Base-by-base conservation (phyloP, 2,797 vertebrate species). In the Ptychobarbus kaznakovi region DNA sequence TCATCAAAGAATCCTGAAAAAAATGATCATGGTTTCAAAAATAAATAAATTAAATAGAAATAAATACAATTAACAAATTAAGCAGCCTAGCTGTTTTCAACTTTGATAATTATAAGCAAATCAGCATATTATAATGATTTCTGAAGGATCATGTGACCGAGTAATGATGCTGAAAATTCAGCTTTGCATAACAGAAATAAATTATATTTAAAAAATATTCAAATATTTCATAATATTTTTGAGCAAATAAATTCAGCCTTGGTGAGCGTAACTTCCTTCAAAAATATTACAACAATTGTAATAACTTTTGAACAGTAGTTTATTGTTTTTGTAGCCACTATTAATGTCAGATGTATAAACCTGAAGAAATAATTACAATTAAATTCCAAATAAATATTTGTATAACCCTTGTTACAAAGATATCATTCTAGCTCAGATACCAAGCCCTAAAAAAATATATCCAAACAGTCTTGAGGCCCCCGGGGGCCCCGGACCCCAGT, bases 171-270 rank as follows among this genome's bases (percentile, higher is more conserved):
- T 69, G 18, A 40, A 40, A 69, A 40, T 6, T 22, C 66, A 75
- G 49, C 49, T 56, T 28, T 18, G 3, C 22, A 49, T 73, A 44
- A 46, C 42, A 46, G 42, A 1, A 73, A 18, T 46, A 49, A 49
- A 18, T 49, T 13, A 53, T 2, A 7, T 22, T 38, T n/a, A 0
- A 38, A 53, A 38, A 38, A 53, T 22, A 35, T 38, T 56, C 1
- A 22, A 12, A 58, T 3, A 61, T 77, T 56, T 58, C 20, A 25
- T 1, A 77, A 78, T 77, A 58, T 77, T n/a, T 77, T 77, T 58
- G 0, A 77, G 58, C 1, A 58, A 58, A 61, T 25, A 58, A 77
- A 61, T 58, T 3, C 28, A 53, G 49, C 5, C 46, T 35, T 75
- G 28, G 18, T 35, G 28, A 65, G 28, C 1, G 13, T 65, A 65